Evolutionary conservation across 2,113 vertebrate species (phyloP).

Genomic region (Epinephelus cyanopodus): DNA sequence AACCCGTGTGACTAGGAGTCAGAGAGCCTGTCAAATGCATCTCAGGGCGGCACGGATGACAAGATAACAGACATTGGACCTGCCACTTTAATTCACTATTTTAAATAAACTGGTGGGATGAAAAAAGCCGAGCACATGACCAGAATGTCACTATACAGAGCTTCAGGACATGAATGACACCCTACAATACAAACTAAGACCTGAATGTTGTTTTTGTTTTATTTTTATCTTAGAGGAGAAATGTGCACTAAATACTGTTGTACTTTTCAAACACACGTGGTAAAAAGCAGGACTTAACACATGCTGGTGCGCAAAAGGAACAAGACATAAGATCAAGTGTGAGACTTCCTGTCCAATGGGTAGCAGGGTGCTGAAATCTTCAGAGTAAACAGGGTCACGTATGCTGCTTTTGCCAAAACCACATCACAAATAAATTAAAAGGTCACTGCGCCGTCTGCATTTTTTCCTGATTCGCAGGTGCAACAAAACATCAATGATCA

Average conservation of each 20-base stretch:
- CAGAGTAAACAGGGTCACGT: not conserved
- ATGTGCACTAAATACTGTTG: not conserved
- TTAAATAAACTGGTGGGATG: slow-evolving; percentile 52
- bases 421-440: slow-evolving; percentile 57
- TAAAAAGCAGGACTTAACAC: not conserved
- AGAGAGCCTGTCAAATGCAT: slow-evolving; percentile 79
- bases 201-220: slow-evolving; percentile 6
- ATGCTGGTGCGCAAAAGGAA: rapidly evolving
- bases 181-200: not conserved
- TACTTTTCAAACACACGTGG: not conserved
- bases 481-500: slow-evolving; percentile 43
- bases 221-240: slow-evolving; percentile 1
- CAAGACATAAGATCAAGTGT: not conserved
- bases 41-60: slow-evolving; percentile 70
- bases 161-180: slow-evolving; percentile 14
- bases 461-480: slow-evolving; percentile 64
- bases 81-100: slow-evolving; percentile 69
- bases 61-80: slow-evolving; percentile 75
- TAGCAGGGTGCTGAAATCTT: slow-evolving; percentile 17
- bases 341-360: slow-evolving; percentile 27
- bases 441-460: slow-evolving; percentile 55
- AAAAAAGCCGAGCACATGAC: slow-evolving; percentile 47
- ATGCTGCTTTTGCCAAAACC: slow-evolving; percentile 10
- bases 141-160: slow-evolving; percentile 33
- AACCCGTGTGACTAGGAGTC: slow-evolving; percentile 78